Evolutionary conservation across 2,797 vertebrate species (phyloP).

Genomic region (Eulemur rubriventer): DNA sequence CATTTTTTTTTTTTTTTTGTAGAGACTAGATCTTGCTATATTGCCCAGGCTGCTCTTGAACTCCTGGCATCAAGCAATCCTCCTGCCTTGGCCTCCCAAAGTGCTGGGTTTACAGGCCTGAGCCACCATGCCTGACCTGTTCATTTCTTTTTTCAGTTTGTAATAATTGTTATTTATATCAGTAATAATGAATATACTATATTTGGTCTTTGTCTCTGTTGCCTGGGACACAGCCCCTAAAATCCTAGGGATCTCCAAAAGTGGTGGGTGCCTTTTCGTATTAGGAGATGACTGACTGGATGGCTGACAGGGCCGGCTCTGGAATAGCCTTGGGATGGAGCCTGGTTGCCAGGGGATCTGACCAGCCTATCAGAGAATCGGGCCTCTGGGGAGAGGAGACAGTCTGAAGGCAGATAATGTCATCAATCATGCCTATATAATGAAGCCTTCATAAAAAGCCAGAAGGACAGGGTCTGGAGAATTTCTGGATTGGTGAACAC

Average conservation of each 20-base stretch:
- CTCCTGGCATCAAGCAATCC: not conserved
- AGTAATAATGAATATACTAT: not conserved
- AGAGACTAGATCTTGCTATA: not conserved
- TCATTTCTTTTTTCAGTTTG: not conserved
- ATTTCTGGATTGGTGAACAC: not conserved
- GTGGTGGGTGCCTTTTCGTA: not conserved
- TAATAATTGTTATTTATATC: not conserved
- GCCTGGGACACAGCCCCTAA: not conserved
- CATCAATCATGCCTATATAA: not conserved
- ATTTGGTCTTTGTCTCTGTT: not conserved
- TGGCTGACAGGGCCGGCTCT: too few relatives aligned
- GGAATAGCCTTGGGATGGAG: not conserved
- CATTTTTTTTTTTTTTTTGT: not conserved
- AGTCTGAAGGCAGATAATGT: not conserved
- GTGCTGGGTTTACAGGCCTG: not conserved
- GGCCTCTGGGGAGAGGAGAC: not conserved
- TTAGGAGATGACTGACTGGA: not conserved
- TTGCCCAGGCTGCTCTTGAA: not conserved
- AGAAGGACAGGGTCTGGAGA: not conserved
- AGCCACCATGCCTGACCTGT: not conserved
- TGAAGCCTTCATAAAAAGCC: not conserved
- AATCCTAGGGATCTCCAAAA: not conserved
- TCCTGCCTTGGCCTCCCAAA: not conserved
- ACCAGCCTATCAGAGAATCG: not conserved
- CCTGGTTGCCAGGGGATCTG: not conserved